These are phyloP conservation scores for Solenodon paradoxus DNA, from an alignment of 2,113 vertebrate genomes.

Conservation along the genomic window DNA sequence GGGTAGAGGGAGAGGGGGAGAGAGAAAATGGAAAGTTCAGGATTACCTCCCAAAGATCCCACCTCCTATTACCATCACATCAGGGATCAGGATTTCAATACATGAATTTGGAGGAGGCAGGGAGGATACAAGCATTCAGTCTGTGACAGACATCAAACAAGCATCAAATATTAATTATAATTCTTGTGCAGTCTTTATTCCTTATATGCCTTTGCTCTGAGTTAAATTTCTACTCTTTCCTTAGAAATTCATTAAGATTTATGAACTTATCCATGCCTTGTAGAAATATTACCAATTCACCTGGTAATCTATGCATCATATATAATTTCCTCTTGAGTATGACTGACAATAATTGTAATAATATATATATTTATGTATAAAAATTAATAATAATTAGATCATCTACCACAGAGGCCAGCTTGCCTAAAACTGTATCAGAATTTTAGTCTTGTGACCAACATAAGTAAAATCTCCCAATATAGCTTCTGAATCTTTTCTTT, in stretches of 20 bases:
- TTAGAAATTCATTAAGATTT: not conserved
- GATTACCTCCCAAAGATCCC: not conserved
- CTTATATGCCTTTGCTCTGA: not conserved
- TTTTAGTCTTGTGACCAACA: not conserved
- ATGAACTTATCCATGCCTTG: not conserved
- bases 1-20: too few relatives aligned
- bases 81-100: not conserved
- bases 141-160: not conserved
- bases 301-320: not conserved
- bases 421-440: not conserved
- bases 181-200: not conserved
- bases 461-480: not conserved
- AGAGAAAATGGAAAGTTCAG: not conserved
- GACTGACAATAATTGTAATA: not conserved
- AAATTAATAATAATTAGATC: too few relatives aligned
- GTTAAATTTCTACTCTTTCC: not conserved
- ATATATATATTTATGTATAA: too few relatives aligned
- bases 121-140: not conserved
- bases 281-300: not conserved
- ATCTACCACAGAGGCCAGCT: not conserved
- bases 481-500: not conserved
- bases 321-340: not conserved
- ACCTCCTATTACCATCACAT: not conserved
- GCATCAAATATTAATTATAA: not conserved
- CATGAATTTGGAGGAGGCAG: not conserved